These are phyloP conservation scores for Mungos mungo DNA, from an alignment of 2,113 vertebrate species.

Conservation along the genomic window DNA sequence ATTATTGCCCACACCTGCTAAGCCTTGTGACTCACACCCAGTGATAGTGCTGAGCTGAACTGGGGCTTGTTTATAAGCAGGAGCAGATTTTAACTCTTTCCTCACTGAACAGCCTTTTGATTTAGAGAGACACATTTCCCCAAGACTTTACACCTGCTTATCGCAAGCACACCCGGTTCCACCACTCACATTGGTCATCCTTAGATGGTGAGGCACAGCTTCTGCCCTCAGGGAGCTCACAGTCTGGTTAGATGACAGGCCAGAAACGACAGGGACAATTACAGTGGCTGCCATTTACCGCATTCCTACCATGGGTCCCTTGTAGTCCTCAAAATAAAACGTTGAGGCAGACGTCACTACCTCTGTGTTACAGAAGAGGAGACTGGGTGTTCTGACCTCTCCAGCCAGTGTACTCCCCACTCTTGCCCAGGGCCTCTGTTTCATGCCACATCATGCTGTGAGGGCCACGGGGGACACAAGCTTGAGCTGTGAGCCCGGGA, in stretches of 20 bases:
- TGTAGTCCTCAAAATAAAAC: background rate
- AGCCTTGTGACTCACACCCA: conserved; percentile 82
- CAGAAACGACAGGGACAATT: background rate
- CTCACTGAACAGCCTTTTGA: background rate
- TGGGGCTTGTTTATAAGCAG: conserved; percentile 82
- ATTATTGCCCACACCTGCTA: conserved; percentile 90
- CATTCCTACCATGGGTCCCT: background rate
- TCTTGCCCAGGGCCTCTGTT: background rate
- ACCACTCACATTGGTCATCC: background rate
- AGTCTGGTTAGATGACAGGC: background rate
- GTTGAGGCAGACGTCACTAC: background rate
- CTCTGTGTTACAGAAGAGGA: background rate
- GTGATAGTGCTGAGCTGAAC: conserved; percentile 79
- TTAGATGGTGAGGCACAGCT: background rate
- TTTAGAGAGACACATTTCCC: conserved; percentile 21
- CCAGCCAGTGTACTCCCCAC: accelerated
- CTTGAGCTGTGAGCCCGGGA: background rate
- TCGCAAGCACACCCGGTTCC: background rate
- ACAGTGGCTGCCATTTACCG: background rate
- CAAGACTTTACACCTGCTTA: background rate
- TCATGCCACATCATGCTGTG: background rate
- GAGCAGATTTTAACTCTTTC: conserved; percentile 82
- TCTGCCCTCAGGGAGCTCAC: background rate
- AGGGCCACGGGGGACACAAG: background rate
- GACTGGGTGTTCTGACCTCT: background rate